A percentile compares a stretch with the other conserved stretches of the same genome.
phyloP scores from a whole-genome alignment of 2,113 vertebrate genomes.

The Chloroceryle aenea region DNA sequence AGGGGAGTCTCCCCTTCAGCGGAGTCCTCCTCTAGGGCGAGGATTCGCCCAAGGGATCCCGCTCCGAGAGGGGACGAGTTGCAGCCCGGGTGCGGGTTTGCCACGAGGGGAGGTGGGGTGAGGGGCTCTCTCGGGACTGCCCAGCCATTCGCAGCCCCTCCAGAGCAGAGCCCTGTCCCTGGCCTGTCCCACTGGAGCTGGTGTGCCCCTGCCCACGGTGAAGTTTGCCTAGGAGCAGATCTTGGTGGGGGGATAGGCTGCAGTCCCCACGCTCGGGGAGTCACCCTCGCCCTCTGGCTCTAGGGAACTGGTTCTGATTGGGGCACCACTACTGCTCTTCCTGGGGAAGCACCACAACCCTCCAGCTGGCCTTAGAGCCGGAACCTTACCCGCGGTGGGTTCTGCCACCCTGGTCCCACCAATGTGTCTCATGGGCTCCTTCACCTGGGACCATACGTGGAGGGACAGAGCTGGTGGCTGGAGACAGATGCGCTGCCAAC shows the following conservation, averaged over 20 bases:
- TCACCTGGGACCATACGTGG: fast-evolving
- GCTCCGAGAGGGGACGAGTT: no score
- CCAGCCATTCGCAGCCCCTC: no score
- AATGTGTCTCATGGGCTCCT: not conserved
- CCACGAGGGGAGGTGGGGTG: no score
- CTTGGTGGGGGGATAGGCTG: not conserved
- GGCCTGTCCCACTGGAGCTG: not conserved
- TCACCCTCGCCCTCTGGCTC: not conserved
- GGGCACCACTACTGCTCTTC: no score
- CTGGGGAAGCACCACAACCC: not conserved
- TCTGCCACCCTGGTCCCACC: not conserved
- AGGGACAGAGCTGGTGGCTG: fast-evolving
- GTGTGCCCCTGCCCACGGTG: not conserved
- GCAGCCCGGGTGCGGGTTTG: not conserved
- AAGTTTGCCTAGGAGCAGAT: no score
- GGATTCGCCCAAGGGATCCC: not conserved
- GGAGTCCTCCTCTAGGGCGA: not conserved
- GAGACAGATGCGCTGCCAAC: fast-evolving
- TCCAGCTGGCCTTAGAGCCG: not conserved
- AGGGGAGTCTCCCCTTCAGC: fast-evolving
- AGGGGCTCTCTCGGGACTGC: not conserved
- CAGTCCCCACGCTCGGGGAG: fast-evolving
- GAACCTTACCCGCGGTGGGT: not conserved
- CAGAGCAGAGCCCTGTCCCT: not conserved
- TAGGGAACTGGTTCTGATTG: not conserved